A percentile compares a stretch with the other conserved stretches of the same genome.
Evolutionary conservation across 2,888 invertebrate genomes (phyloP).

Genomic region (Drosophila kanekoi): DNA sequence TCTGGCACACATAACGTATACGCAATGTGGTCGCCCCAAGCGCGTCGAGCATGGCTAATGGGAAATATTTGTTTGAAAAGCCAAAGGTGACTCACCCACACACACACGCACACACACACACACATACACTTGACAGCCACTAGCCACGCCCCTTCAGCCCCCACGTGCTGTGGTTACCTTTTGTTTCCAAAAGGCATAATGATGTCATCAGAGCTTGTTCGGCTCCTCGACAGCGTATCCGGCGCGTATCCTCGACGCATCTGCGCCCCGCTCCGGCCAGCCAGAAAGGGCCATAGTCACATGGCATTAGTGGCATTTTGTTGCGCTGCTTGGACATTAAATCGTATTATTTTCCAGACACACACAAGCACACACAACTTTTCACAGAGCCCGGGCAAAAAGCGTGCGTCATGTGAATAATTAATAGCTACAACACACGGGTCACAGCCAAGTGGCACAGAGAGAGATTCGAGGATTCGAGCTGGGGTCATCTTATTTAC

Average conservation of each 20-base stretch:
- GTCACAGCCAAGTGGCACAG: not conserved
- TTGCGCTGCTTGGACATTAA: constrained; percentile 57
- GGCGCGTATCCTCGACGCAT: constrained; percentile 53
- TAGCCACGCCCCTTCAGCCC: constrained; percentile 1
- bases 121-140: constrained; percentile 16
- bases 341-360: constrained; percentile 64
- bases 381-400: constrained; percentile 42
- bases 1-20: constrained; percentile 73
- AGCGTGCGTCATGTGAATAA: constrained; percentile 67
- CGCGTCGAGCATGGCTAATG: constrained; percentile 69
- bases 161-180: constrained; percentile 71
- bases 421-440: constrained; percentile 52
- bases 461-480: not conserved
- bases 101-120: constrained; percentile 10
- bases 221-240: constrained; percentile 43
- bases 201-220: constrained; percentile 67
- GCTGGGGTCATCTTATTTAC: constrained; percentile 37
- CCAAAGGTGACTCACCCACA: constrained; percentile 76
- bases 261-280: constrained; percentile 35
- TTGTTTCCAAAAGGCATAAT: constrained; percentile 78
- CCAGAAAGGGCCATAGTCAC: not conserved
- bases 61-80: constrained; percentile 80
- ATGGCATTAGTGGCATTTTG: constrained; percentile 63
- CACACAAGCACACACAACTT: constrained; percentile 19
- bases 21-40: constrained; percentile 67